Evolutionary conservation across 2,113 vertebrate species (phyloP), one percentile per base, ranked within the genome.

Genomic region (Typhlomys cinereus): DNA sequence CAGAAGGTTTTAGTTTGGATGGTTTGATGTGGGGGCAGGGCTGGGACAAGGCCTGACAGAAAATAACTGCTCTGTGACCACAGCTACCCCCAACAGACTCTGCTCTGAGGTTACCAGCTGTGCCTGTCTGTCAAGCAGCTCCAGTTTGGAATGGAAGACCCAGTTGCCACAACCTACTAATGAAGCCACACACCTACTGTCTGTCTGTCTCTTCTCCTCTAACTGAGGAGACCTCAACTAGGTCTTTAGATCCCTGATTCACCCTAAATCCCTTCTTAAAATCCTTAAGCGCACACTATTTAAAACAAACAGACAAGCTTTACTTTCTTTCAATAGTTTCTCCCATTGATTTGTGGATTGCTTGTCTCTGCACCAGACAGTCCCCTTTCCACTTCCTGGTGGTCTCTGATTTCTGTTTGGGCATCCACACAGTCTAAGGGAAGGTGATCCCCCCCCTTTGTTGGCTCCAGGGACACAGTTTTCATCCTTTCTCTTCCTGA

Each of bases 81-180:
- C 46, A 64, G 75, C 36, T 39, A 75, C 71, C 36, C 36, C 52
- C 50, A 64, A 46, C 70, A 94, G 59, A 85, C 75, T 95, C 46
- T 1, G 1, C 71, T 78, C n/a, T 59, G 66, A 25, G 20, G 50
- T 71, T 54, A 82, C 27, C 96, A 94, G 75, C 84, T 96, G 96
- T 85, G 76, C 80, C 67, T 25, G n/a, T 92, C 93, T 61, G 4
- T 2, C 66, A 73, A 34, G 66, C 54, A 81, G 79, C 50, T 85
- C 74, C 92, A 70, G 69, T 86, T 92, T 41, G 25, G 25, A 66
- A 93, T 62, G 62, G 74, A 86, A 93, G 46, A 39, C 69, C 66
- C 44, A 64, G 62, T 52, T 94, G 88, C 82, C 31, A 85, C 78
- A 91, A 54, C 34, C 88, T 79, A 25, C 59, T 83, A 88, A 74